These are phyloP conservation scores for Ichneumoninae sp. DNA, from an alignment of 2,888 invertebrate species.

Conservation along the genomic window DNA sequence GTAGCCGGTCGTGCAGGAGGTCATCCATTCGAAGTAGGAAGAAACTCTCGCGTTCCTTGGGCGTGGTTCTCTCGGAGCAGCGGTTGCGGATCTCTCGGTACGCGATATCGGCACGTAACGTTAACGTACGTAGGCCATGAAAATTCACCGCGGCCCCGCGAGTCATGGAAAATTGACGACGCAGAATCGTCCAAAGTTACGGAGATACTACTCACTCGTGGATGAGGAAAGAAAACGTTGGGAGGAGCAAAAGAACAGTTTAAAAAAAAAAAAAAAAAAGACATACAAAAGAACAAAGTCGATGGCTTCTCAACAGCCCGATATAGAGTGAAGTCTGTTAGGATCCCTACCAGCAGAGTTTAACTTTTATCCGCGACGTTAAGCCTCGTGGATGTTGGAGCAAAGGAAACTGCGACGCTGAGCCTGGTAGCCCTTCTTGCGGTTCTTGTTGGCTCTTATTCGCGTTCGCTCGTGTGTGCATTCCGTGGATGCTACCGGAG, in stretches of 20 bases:
- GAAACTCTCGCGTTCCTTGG: slow-evolving; percentile 59
- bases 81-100: slow-evolving; percentile 38
- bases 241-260: background rate
- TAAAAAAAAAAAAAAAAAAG: background rate
- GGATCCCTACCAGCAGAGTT: slow-evolving; percentile 4
- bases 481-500: slow-evolving; percentile 39
- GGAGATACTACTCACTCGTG: background rate
- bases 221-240: slow-evolving; percentile 2
- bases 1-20: slow-evolving; percentile 54
- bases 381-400: background rate
- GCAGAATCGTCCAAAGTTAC: background rate
- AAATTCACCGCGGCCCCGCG: background rate
- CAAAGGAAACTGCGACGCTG: slow-evolving; percentile 7
- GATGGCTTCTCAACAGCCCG: background rate
- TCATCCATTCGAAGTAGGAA: slow-evolving; percentile 60
- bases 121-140: background rate
- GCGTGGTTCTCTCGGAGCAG: slow-evolving; percentile 55
- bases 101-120: slow-evolving; percentile 16
- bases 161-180: slow-evolving; percentile 18
- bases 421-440: slow-evolving; percentile 22
- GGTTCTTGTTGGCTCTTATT: slow-evolving; percentile 18
- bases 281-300: background rate
- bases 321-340: background rate
- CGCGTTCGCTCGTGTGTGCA: slow-evolving; percentile 28
- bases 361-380: background rate